phyloP scores from a whole-genome alignment of 2,888 invertebrate species.

The Rosalia funebris region DNA sequence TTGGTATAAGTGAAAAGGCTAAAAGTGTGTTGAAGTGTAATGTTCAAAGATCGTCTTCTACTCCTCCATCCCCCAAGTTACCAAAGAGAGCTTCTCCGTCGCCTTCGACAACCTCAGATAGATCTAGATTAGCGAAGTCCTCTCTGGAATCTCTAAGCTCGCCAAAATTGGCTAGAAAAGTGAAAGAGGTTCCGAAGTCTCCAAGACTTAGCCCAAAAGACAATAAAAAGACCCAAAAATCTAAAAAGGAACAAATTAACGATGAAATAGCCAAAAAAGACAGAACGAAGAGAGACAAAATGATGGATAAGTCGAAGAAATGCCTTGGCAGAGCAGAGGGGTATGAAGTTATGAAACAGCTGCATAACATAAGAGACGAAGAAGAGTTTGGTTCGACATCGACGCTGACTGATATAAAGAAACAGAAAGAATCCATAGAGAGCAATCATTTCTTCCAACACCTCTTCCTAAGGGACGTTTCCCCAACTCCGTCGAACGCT shows the following conservation, averaged over 20 bases:
- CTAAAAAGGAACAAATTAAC: conserved; percentile 58
- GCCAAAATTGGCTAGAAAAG: conserved; percentile 40
- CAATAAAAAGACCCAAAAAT: conserved; percentile 55
- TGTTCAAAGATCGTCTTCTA: conserved; percentile 37
- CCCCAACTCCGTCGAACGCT: conserved; percentile 59
- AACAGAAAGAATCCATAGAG: conserved; percentile 70
- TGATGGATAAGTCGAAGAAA: conserved; percentile 42
- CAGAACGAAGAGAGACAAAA: conserved; percentile 48
- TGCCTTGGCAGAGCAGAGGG: conserved; percentile 54
- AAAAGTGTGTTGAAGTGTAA: conserved; percentile 50
- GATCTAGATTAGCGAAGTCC: conserved; percentile 47
- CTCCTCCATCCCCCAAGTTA: conserved; percentile 41
- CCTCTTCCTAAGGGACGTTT: conserved; percentile 70
- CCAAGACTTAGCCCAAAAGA: conserved; percentile 31
- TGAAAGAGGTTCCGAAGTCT: conserved; percentile 17
- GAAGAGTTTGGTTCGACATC: conserved; percentile 40
- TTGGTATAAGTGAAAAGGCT: conserved; percentile 59
- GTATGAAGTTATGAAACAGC: conserved; percentile 48
- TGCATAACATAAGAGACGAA: conserved; percentile 40
- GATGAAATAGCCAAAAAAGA: conserved; percentile 56
- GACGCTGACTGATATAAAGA: conserved; percentile 66
- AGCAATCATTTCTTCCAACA: conserved; percentile 78
- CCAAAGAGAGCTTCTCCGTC: conserved; percentile 45
- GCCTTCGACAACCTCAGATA: conserved; percentile 49
- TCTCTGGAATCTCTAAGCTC: conserved; percentile 57